A percentile compares a stretch with the other conserved stretches of the same genome.
Evolutionary conservation across 1,140 invertebrate genomes (phyloP).

Genomic region (Elysia chlorotica): DNA sequence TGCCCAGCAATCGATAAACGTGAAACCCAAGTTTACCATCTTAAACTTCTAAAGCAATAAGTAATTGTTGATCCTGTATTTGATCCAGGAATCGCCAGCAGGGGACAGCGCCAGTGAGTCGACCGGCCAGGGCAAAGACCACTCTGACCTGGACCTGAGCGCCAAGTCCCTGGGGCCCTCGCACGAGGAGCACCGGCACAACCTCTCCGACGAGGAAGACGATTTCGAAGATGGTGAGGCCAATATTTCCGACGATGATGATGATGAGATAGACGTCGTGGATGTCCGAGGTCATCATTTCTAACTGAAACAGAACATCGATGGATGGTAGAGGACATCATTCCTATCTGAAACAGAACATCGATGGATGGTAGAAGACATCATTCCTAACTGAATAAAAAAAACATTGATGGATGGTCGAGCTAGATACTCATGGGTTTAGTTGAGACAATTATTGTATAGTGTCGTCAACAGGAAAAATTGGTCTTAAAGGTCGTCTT

Average conservation of each 20-base stretch:
- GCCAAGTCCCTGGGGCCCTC: constrained; percentile 29
- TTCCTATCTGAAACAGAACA: background rate
- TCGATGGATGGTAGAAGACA: too few species aligned
- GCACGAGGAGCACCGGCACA: constrained; percentile 35
- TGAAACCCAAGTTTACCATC: too few species aligned
- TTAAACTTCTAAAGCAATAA: background rate
- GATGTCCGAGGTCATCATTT: constrained; percentile 16
- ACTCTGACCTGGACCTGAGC: constrained; percentile 9
- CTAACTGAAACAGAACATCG: background rate
- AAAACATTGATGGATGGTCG: too few species aligned
- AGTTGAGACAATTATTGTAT: background rate
- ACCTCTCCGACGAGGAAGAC: constrained; percentile 36
- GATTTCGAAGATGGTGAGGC: constrained; percentile 40
- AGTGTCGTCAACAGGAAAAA: background rate
- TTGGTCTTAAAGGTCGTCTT: too few species aligned
- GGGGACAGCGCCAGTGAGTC: constrained; percentile 33
- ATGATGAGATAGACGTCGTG: constrained; percentile 48
- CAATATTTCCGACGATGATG: constrained; percentile 32
- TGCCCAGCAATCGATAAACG: background rate
- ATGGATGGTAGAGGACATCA: background rate
- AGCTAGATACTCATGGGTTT: too few species aligned
- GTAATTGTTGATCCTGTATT: background rate
- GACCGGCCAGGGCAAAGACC: background rate
- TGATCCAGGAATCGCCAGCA: constrained; percentile 42
- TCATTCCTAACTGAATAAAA: too few species aligned